phyloP scores from a whole-genome alignment of 2,888 invertebrate species.

The Clunio marinus region DNA sequence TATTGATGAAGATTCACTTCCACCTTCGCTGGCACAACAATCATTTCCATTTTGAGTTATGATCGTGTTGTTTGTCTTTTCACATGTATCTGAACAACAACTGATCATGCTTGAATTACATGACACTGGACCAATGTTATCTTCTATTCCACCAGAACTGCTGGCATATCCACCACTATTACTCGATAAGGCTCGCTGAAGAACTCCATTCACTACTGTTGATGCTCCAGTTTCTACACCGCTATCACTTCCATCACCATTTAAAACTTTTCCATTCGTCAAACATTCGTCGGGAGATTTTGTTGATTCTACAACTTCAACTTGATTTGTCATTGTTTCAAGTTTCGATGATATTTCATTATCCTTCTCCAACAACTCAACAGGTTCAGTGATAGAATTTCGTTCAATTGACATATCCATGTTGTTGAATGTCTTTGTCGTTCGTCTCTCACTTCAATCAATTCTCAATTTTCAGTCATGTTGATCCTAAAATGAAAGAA shows the following conservation, averaged over 20 bases:
- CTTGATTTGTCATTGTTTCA: not conserved
- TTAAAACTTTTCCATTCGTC: slow-evolving; percentile 2
- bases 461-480: too few relatives aligned
- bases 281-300: not conserved
- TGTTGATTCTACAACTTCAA: not conserved
- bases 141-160: slow-evolving; percentile 56
- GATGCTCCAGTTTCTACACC: slow-evolving; percentile 66
- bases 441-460: too few relatives aligned
- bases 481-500: too few relatives aligned
- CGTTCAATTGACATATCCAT: too few relatives aligned
- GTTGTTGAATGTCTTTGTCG: too few relatives aligned
- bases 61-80: slow-evolving; percentile 50
- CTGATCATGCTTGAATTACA: slow-evolving; percentile 75
- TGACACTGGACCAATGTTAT: slow-evolving; percentile 61
- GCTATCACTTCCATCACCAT: slow-evolving; percentile 70
- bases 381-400: too few relatives aligned
- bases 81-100: slow-evolving; percentile 66
- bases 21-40: slow-evolving; percentile 60
- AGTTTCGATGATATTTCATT: not conserved
- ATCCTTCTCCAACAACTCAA: too few relatives aligned
- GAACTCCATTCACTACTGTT: slow-evolving; percentile 48
- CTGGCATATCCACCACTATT: slow-evolving; percentile 65
- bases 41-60: slow-evolving; percentile 45
- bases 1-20: slow-evolving; percentile 74
- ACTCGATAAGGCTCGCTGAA: slow-evolving; percentile 56